Conservation (phyloP, 2,113 vertebrate genomes). For the Rhinopomastus cyanomelas region DNA sequence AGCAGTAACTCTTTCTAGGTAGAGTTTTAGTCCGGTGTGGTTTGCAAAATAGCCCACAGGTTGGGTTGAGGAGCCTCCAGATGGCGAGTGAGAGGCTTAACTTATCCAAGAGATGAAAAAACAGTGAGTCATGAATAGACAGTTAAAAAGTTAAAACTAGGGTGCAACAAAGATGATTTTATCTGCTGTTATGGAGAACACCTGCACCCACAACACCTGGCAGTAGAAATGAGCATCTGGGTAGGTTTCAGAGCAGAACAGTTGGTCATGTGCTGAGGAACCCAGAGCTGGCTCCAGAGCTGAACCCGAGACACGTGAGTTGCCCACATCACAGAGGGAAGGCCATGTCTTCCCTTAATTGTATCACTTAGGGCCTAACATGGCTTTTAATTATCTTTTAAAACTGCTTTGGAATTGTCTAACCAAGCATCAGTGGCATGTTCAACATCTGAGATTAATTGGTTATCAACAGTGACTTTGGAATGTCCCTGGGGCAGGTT, state of each 20-base stretch:
- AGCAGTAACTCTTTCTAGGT: not conserved
- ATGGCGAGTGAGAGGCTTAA: not conserved
- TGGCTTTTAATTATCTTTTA: not conserved
- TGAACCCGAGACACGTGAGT: not conserved
- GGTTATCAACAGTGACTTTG: not conserved
- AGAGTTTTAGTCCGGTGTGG: not conserved
- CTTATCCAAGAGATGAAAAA: not conserved
- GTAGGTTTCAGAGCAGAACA: not conserved
- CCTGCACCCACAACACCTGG: not conserved
- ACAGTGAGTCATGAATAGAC: fast-evolving
- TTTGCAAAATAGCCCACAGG: not conserved
- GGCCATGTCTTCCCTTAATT: not conserved
- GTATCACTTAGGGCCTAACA: not conserved
- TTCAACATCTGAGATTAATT: not conserved
- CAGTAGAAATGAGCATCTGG: not conserved
- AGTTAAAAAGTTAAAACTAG: not conserved
- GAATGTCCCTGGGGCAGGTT: not conserved
- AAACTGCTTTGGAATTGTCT: not conserved
- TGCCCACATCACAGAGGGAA: not conserved
- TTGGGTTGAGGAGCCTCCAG: not conserved
- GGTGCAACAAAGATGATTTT: not conserved
- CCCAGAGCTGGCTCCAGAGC: not conserved
- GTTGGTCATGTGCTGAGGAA: not conserved
- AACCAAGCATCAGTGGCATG: not conserved
- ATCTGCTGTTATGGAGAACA: not conserved